Percentiles rank a stretch among this genome's conserved stretches.
phyloP scores from a whole-genome alignment of 2,797 vertebrate species.

The Octomys mimax region DNA sequence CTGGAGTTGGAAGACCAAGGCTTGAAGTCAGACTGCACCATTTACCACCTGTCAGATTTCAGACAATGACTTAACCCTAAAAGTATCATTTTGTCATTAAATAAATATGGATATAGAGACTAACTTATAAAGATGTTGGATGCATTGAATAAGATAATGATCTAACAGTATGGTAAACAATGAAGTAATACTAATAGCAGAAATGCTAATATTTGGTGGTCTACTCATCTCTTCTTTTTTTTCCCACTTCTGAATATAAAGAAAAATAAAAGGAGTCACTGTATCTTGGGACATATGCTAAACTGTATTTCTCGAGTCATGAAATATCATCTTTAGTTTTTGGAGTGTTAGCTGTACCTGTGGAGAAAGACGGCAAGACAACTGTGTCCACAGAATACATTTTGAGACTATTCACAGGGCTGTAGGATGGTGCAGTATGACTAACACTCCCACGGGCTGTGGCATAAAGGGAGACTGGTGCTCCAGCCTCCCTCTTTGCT shows the following conservation, averaged over 20 bases:
- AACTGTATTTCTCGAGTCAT: neutral
- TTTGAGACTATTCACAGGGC: neutral
- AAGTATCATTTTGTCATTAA: neutral
- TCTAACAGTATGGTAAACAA: neutral
- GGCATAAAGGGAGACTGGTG: neutral
- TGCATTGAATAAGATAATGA: neutral
- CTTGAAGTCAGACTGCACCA: constrained; percentile 9
- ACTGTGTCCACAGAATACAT: neutral
- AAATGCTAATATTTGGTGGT: neutral
- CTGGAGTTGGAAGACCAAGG: neutral
- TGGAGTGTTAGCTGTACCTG: neutral
- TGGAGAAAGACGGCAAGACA: neutral
- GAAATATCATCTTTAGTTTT: neutral
- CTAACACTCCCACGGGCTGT: neutral
- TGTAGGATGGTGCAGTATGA: neutral
- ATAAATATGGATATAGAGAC: neutral
- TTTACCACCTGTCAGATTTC: constrained; percentile 16
- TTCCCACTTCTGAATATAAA: neutral
- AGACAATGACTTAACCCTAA: neutral
- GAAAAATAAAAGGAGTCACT: neutral
- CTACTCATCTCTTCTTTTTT: neutral
- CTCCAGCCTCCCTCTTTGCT: neutral
- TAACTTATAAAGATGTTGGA: neutral
- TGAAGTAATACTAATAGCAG: neutral
- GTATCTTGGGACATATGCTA: neutral